Base-by-base conservation (phyloP, 2,888 invertebrate genomes). In the Metopia argyrocephala region DNA sequence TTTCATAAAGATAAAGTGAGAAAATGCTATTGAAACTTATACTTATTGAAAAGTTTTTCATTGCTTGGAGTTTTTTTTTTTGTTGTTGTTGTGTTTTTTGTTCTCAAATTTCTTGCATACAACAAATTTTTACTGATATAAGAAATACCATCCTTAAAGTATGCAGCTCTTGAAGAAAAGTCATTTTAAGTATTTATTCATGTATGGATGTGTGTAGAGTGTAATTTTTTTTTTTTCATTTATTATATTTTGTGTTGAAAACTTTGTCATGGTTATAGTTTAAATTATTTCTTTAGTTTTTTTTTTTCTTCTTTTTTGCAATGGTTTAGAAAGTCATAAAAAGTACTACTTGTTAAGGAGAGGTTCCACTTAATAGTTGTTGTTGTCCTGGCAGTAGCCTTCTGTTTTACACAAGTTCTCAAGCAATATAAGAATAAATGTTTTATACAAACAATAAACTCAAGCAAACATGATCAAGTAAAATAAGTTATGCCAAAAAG, bases 251-350 rank as follows among this genome's bases (percentile, higher is more conserved):
- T 15, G 20, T 21, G 25, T 61, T 65, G 18, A 52, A 45, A 65
- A 59, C 65, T 70, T 65, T 48, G 20, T 12, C 52, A 66, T 75
- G 74, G 64, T 46, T 65, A 21, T 64, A 59, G 66, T 59, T 75
- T 46, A 64, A 38, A 50, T 15, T 45, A 25, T 31, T 52, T 20
- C 23, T 20, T 12, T 18, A 7, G 15, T 45, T 50, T 38, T 59
- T 70, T 27, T 21, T 56, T 46, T 59, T 31, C 52, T 38, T 38
- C 12, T 38, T 38, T 38, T 76, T 64, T 80, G 68, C 68, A 80
- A 76, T 80, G 79, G 68, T 57, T 68, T 69, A 73, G 73, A 80
- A 80, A 76, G 80, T 76, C 80, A 80, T 80, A 76, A 76, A 76
- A 80, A 80, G 73, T 76, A 76, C 80, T 80, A 73, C 76, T 80